Evolutionary conservation across 2,888 invertebrate genomes (phyloP).

Genomic region (Odontomyia ornata): DNA sequence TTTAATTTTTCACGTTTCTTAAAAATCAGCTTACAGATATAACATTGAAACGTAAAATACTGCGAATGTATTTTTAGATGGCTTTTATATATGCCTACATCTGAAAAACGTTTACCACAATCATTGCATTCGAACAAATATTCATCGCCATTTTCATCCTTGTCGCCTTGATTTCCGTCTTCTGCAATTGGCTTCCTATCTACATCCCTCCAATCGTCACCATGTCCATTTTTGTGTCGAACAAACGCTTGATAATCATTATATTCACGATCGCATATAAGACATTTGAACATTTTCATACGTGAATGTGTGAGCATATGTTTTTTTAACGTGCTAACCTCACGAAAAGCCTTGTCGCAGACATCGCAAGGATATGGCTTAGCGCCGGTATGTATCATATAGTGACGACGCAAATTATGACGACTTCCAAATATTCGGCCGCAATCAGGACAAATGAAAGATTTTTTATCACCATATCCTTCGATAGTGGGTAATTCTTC

Average conservation of each 20-base stretch:
- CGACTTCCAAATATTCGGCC: constrained; percentile 62
- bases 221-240: constrained; percentile 58
- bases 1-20: constrained; percentile 54
- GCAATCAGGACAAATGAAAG: constrained; percentile 61
- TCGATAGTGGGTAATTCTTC: constrained; percentile 51
- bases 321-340: constrained; percentile 62
- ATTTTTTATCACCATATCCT: constrained; percentile 51
- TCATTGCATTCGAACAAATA: constrained; percentile 43
- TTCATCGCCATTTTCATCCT: neutral
- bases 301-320: constrained; percentile 62
- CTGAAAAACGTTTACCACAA: constrained; percentile 41
- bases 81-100: constrained; percentile 34
- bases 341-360: constrained; percentile 62
- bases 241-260: constrained; percentile 60
- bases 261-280: constrained; percentile 57
- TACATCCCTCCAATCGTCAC: constrained; percentile 6
- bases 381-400: constrained; percentile 64
- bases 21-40: constrained; percentile 56
- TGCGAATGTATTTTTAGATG: constrained; percentile 46
- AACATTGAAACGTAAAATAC: constrained; percentile 53
- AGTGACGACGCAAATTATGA: constrained; percentile 62
- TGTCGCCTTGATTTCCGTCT: neutral
- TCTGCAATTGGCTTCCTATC: constrained; percentile 1
- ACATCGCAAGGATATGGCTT: constrained; percentile 61
- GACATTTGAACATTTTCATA: constrained; percentile 61